phyloP scores from a whole-genome alignment of 2,113 vertebrate genomes.

The Ahaetulla prasina region DNA sequence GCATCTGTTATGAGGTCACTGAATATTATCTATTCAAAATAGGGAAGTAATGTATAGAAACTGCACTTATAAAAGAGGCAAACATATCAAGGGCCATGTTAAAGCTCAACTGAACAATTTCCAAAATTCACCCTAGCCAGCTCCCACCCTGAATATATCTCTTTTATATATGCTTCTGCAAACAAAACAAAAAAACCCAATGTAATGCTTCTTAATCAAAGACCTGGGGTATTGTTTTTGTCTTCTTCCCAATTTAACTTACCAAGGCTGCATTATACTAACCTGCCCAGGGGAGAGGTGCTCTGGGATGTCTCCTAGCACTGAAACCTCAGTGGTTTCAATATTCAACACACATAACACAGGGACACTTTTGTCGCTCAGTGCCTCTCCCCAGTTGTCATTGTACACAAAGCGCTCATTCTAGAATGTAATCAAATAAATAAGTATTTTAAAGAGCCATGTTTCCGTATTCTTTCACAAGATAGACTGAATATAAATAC shows the following conservation, averaged over 20 bases:
- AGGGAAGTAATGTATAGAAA: background rate
- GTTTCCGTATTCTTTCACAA: background rate
- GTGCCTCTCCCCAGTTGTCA: conserved; percentile 88
- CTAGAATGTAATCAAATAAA: conserved; percentile 62
- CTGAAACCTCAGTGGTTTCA: conserved; percentile 81
- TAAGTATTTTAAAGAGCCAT: background rate
- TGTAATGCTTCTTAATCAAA: background rate
- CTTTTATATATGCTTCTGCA: background rate
- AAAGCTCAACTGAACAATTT: background rate
- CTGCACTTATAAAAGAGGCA: background rate
- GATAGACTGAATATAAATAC: background rate
- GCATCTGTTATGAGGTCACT: background rate
- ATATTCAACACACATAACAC: conserved; percentile 86
- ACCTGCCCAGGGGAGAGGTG: conserved; percentile 89
- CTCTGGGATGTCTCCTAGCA: conserved; percentile 82
- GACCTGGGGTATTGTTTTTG: background rate
- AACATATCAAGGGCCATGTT: background rate
- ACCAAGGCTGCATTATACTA: background rate
- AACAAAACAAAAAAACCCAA: background rate
- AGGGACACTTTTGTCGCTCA: conserved; percentile 78
- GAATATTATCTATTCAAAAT: background rate
- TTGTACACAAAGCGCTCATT: conserved; percentile 83
- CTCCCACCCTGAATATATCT: background rate
- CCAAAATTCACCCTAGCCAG: background rate
- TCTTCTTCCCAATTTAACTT: background rate